Base-by-base conservation (phyloP, 2,113 vertebrate species). In the Rallus limicola region DNA sequence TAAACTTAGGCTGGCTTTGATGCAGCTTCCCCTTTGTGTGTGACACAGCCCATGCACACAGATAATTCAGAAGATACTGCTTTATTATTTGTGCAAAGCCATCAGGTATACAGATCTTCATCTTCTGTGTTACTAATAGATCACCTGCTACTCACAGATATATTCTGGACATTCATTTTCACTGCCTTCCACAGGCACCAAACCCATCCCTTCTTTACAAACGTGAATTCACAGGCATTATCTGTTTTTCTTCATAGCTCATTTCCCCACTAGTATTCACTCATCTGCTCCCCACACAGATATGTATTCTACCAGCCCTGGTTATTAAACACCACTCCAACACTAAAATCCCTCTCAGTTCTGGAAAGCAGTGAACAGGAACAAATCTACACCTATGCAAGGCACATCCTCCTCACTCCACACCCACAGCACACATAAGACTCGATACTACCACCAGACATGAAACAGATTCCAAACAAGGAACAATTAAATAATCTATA, bases 341-440 rank as follows among this genome's bases (percentile, higher is more conserved):
- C 20, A 64, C 9, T 28, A 76, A 84, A 78, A 70, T 5, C 56
- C 26, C 23, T 72, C 44, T 36, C 18, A 64, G 50, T 83, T 91
- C 81, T 59, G 18, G 4, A 69, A 53, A 69, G 56, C 26, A 65
- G 40, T 34, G 6, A 38, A 60, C 44, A 46, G 44, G 44, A 67
- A 36, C 17, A 88, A 87, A 69, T 42, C 8, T 58, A 79, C 28
- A 34, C 20, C 17, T 16, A 75, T n/a, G 13, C 34, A 34, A 78
- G 29, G 53, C 18, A 69, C 10, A 44, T 70, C 42, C 42, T 75
- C 64, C 36, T 82, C 46, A 18, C 59, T 55, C 44, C 53, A 78
- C 15, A 58, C 12, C 20, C 46, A 50, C 19, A 82, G 55, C 5
- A 40, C 0, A 0, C 5, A 0, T 15, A 53, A 88, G 31, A 71